These are phyloP conservation scores for Anoura caudifer DNA, from an alignment of 2,113 vertebrate genomes.

Conservation along the genomic window DNA sequence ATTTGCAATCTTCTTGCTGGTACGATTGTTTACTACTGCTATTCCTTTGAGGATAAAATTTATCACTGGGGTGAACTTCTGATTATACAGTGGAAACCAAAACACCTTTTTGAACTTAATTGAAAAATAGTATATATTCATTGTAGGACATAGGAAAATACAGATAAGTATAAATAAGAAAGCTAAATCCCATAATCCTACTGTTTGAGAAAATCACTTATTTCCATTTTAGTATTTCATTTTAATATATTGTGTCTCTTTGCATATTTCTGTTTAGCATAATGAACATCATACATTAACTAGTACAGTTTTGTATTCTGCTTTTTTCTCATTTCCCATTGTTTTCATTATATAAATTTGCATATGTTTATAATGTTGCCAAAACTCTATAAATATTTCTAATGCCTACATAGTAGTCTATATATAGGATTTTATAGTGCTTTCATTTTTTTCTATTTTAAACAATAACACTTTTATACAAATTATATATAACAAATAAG, in stretches of 20 bases:
- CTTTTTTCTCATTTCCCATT: not conserved
- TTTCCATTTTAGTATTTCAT: not conserved
- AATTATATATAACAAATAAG: not conserved
- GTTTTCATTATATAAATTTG: not conserved
- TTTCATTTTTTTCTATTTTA: not conserved
- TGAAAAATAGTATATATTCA: not conserved
- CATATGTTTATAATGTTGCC: not conserved
- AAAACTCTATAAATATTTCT: not conserved
- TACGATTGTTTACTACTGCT: not conserved
- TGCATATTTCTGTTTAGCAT: not conserved
- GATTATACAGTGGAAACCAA: not conserved
- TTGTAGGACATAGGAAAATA: not conserved
- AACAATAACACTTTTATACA: not conserved
- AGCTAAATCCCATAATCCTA: not conserved
- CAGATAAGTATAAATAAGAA: not conserved
- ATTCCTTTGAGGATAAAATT: slow-evolving; percentile 18
- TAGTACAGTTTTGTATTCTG: not conserved
- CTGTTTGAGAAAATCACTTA: not conserved
- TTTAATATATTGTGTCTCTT: not conserved
- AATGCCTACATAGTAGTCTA: not conserved
- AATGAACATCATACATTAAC: not conserved
- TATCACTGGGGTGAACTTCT: not conserved
- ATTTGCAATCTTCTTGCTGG: not conserved
- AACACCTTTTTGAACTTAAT: not conserved
- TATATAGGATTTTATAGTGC: not conserved